Evolutionary conservation across 2,797 vertebrate species (phyloP).

Genomic region (Diceros bicornis): DNA sequence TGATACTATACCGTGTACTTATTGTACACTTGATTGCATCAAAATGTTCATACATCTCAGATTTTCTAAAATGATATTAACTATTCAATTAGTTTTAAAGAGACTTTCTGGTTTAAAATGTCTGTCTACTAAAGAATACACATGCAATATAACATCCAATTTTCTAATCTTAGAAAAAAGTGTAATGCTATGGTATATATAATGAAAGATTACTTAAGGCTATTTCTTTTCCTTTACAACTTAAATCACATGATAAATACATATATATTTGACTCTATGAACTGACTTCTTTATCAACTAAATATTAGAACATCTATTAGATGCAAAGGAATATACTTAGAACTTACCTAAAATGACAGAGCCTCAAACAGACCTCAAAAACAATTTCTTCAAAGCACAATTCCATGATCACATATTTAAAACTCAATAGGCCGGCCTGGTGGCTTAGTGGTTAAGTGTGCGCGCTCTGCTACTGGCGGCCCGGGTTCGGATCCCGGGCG

Average conservation of each 20-base stretch:
- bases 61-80: slow-evolving; percentile 63
- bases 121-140: slow-evolving; percentile 37
- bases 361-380: slow-evolving; percentile 21
- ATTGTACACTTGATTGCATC: background rate
- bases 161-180: slow-evolving; percentile 63
- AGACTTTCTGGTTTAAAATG: slow-evolving; percentile 32
- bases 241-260: background rate
- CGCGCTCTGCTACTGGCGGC: too few relatives aligned
- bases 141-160: slow-evolving; percentile 1
- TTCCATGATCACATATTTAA: slow-evolving; percentile 16
- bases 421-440: background rate
- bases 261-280: slow-evolving; percentile 3
- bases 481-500: too few relatives aligned
- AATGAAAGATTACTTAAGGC: background rate
- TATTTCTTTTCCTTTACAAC: slow-evolving; percentile 40
- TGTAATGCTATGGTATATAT: background rate
- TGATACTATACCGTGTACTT: background rate
- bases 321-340: slow-evolving; percentile 2
- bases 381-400: slow-evolving; percentile 55
- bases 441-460: too few relatives aligned
- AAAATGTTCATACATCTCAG: slow-evolving; percentile 13
- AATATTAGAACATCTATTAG: slow-evolving; percentile 26
- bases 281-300: slow-evolving; percentile 15
- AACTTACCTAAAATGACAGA: slow-evolving; percentile 39
- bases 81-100: slow-evolving; percentile 47